phyloP scores from a whole-genome alignment of 2,113 vertebrate genomes.

The Strigops habroptila region DNA sequence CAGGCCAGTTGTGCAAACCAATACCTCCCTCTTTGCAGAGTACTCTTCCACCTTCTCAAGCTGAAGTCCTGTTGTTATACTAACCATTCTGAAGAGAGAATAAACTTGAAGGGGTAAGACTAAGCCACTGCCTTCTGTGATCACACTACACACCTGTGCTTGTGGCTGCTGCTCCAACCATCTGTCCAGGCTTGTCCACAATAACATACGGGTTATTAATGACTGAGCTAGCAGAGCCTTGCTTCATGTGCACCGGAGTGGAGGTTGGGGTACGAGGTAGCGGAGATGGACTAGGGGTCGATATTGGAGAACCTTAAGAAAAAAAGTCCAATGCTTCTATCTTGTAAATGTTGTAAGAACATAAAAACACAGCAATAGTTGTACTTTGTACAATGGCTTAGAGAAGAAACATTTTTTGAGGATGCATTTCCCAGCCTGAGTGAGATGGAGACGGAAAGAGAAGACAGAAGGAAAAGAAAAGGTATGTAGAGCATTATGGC shows the following conservation, averaged over 20 bases:
- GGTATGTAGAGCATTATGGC: neutral
- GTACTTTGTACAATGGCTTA: neutral
- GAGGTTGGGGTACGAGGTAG: constrained; percentile 89
- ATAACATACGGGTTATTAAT: constrained; percentile 88
- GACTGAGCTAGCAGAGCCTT: constrained; percentile 77
- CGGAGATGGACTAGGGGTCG: constrained; percentile 94
- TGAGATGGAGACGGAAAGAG: neutral
- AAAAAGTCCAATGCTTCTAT: constrained; percentile 54
- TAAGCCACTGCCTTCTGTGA: constrained; percentile 7
- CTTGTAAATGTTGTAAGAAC: constrained; percentile 33
- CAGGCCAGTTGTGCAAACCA: neutral
- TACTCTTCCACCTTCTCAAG: accelerated
- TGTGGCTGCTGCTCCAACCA: constrained; percentile 76
- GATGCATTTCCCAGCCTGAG: neutral
- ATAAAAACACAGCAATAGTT: neutral
- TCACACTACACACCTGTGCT: constrained; percentile 70
- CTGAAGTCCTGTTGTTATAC: neutral
- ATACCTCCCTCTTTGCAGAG: neutral
- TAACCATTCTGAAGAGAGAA: neutral
- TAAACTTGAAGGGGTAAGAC: neutral
- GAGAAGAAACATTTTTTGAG: neutral
- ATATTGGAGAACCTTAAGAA: constrained; percentile 91
- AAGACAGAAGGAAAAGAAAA: neutral
- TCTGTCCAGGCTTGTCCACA: constrained; percentile 89
- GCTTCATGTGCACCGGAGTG: constrained; percentile 90